These are phyloP conservation scores for Suncus etruscus DNA, from an alignment of 2,113 vertebrate species.

Conservation along the genomic window DNA sequence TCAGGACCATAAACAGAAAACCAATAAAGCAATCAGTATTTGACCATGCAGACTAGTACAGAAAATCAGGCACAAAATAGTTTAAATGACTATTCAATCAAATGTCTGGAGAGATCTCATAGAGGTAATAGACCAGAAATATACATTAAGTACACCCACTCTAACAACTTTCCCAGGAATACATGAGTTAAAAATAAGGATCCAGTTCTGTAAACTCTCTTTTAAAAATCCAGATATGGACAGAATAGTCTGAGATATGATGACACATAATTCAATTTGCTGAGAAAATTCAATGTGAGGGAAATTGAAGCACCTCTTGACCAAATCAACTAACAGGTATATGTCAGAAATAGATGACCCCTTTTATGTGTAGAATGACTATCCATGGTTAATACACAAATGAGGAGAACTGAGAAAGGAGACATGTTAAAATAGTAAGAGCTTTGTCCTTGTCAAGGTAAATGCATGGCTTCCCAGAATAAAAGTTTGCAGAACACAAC, in stretches of 20 bases:
- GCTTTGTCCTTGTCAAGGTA: not conserved
- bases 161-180: not conserved
- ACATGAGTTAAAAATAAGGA: not conserved
- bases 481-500: conserved; percentile 26
- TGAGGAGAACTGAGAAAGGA: not conserved
- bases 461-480: not conserved
- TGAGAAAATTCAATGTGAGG: not conserved
- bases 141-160: not conserved
- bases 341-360: conserved; percentile 4
- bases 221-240: not conserved
- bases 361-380: not conserved
- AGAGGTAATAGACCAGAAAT: not conserved
- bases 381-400: not conserved
- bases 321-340: not conserved
- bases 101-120: not conserved
- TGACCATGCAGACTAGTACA: not conserved
- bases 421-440: not conserved
- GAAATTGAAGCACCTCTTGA: conserved; percentile 12
- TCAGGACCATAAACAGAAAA: not conserved
- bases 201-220: not conserved
- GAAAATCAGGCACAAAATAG: not conserved
- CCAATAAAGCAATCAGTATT: not conserved
- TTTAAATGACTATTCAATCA: not conserved
- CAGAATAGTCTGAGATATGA: not conserved
- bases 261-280: not conserved